Evolutionary conservation across 2,113 vertebrate genomes (phyloP), one percentile per base, ranked within the genome.

Genomic region (Rhegmatorhina hoffmannsi): DNA sequence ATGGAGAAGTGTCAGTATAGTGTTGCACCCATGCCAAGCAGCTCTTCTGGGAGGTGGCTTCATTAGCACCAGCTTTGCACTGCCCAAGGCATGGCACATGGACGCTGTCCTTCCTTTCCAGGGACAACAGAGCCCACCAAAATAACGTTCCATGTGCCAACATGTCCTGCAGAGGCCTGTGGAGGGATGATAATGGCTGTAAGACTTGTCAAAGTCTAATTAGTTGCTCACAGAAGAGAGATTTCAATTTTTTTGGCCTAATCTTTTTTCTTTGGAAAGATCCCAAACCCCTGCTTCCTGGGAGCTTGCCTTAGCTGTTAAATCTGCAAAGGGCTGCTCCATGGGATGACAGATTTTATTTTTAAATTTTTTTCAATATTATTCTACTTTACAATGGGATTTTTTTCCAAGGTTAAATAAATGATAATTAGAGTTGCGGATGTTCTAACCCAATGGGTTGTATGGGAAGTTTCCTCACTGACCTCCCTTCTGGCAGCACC

Each of bases 181-280:
- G 29, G 75, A 91, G 93, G 87, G 59, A 80, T 66, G 68, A 31
- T 82, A 89, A 84, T 72, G 77, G 62, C 87, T 72, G 17, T 63
- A 95, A 95, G 81, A 85, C 87, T 89, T 95, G 93, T 95, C 95
- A 95, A 89, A 95, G 78, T 90, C 93, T 97, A 94, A 96, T 96
- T 94, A 95, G 90, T 91, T 96, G 25, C 96, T 96, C 92, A 93
- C 90, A 91, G 90, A 95, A 97, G 88, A 94, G 90, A 96, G 76
- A 90, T 86, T 95, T 92, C 83, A 58, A 29, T 34, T 64, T 88
- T 96, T 94, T 84, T 92, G 76, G 85, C 90, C 0, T 0, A 78
- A 78, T 86, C 56, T 49, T 77, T 59, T 89, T 93, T 58, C 44
- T 90, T 82, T 96, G 94, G 90, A 96, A 81, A 55, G 73, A 90